phyloP scores from a whole-genome alignment of 2,113 vertebrate species.

The Clarias batrachus region DNA sequence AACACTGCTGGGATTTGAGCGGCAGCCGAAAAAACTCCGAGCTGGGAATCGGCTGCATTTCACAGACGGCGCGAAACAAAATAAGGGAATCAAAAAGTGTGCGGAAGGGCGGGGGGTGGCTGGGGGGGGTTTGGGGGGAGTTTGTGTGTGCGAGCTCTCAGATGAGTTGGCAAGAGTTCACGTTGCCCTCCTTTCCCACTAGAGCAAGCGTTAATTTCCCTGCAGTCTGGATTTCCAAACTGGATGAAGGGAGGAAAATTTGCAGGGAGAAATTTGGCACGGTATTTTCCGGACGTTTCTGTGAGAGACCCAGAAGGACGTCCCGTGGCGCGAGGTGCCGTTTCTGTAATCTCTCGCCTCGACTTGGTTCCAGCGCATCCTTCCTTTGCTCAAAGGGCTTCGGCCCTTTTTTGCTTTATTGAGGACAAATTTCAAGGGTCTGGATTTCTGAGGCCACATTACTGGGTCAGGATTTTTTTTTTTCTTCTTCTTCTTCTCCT shows the following conservation, averaged over 20 bases:
- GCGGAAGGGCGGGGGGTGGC: too few relatives aligned
- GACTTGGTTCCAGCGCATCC: conserved; percentile 71
- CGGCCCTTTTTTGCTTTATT: not conserved
- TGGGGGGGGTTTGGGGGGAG: not conserved
- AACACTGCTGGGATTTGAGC: conserved; percentile 71
- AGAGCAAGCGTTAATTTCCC: conserved; percentile 73
- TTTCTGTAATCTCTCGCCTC: conserved; percentile 70
- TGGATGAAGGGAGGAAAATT: conserved; percentile 31
- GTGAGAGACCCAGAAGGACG: conserved; percentile 45
- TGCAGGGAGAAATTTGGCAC: conserved; percentile 61
- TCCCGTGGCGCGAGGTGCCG: conserved; percentile 57
- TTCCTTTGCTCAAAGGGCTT: conserved; percentile 57
- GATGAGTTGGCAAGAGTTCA: conserved; percentile 74
- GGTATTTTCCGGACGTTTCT: conserved; percentile 63
- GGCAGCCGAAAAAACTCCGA: conserved; percentile 65
- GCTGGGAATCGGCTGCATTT: conserved; percentile 66
- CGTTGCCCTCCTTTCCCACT: conserved; percentile 58
- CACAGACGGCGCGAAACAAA: conserved; percentile 69
- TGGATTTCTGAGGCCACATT: conserved; percentile 53
- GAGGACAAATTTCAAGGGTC: conserved; percentile 23
- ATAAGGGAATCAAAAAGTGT: conserved; percentile 57
- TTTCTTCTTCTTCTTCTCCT: not conserved
- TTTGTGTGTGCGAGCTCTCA: conserved; percentile 58
- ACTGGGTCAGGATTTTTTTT: conserved; percentile 63
- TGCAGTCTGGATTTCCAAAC: conserved; percentile 69